phyloP scores from a whole-genome alignment of 2,888 invertebrate species.

The Epistrophe grossulariae region DNA sequence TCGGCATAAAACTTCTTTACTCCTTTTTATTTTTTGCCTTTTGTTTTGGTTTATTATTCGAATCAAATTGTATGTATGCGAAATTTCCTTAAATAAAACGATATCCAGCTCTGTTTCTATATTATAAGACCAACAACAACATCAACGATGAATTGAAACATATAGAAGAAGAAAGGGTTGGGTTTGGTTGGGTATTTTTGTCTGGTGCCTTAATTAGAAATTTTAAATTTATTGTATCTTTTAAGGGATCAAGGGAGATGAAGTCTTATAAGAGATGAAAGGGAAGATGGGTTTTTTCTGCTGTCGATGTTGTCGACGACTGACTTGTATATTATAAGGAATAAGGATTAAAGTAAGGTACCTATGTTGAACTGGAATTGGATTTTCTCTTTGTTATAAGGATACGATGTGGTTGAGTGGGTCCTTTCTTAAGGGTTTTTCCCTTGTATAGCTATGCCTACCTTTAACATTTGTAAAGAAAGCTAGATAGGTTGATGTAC shows the following conservation, averaged over 20 bases:
- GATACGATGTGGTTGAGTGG: constrained; percentile 38
- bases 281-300: not conserved
- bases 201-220: constrained; percentile 63
- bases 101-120: constrained; percentile 1
- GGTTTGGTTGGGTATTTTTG: constrained; percentile 31
- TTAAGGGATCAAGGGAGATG: constrained; percentile 29
- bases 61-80: constrained; percentile 59
- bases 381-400: constrained; percentile 21
- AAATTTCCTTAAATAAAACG: constrained; percentile 41
- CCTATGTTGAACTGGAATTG: constrained; percentile 17
- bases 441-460: not conserved
- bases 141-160: constrained; percentile 2
- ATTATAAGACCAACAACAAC: not conserved
- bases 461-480: not conserved
- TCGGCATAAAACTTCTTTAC: constrained; percentile 27
- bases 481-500: not conserved
- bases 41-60: constrained; percentile 42
- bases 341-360: not conserved
- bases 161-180: constrained; percentile 19
- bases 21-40: constrained; percentile 28
- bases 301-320: not conserved
- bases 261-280: constrained; percentile 20
- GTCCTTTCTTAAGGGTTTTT: constrained; percentile 13
- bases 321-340: not conserved
- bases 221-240: constrained; percentile 64